phyloP scores from a whole-genome alignment of 2,797 vertebrate species.

The Mus minutoides region DNA sequence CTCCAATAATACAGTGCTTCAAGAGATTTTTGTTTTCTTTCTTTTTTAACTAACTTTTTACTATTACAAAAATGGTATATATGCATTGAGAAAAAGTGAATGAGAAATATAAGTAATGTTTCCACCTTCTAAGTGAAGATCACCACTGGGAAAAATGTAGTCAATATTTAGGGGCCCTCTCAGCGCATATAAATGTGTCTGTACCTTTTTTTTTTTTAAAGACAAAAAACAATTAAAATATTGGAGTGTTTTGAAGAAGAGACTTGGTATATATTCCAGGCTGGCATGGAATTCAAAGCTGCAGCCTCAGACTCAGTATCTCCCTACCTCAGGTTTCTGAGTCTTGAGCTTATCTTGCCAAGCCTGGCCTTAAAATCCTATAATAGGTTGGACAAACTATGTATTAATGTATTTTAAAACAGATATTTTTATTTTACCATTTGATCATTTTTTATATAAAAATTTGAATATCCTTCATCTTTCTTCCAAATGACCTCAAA shows the following conservation, averaged over 20 bases:
- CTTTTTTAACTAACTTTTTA: conserved; percentile 34
- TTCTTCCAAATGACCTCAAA: background rate
- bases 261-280: background rate
- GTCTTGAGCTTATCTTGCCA: background rate
- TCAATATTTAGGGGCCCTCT: conserved; percentile 12
- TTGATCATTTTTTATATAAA: conserved; percentile 25
- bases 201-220: background rate
- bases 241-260: background rate
- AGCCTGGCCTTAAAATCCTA: background rate
- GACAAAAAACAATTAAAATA: background rate
- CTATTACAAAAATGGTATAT: conserved; percentile 28
- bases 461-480: background rate
- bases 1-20: background rate
- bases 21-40: conserved; percentile 39
- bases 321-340: background rate
- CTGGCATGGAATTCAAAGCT: background rate
- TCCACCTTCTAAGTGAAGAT: background rate
- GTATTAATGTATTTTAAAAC: conserved; percentile 48
- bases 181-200: conserved; percentile 22
- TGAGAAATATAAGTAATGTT: conserved; percentile 17
- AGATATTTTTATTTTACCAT: conserved; percentile 18
- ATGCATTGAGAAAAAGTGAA: conserved; percentile 15
- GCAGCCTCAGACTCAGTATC: background rate
- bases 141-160: background rate
- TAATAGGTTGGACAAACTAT: background rate